Conservation (phyloP, 2,888 invertebrate genomes). For the Drosophila demipolita region DNA sequence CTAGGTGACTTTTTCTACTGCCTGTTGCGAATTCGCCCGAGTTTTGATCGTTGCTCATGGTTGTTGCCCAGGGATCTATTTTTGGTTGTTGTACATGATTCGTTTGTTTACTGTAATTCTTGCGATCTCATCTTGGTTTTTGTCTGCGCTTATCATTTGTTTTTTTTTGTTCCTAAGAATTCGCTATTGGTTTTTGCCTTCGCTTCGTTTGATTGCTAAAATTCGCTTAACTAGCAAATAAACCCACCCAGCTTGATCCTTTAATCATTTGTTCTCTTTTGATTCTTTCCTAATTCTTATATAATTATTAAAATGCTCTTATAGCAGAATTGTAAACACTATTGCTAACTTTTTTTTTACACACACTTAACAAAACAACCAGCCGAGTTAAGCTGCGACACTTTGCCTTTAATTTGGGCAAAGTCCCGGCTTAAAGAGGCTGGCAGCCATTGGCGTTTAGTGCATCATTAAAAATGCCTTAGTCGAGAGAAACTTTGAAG, state of each 20-base stretch:
- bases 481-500: conserved; percentile 61
- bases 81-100: too few species aligned
- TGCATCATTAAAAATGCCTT: conserved; percentile 73
- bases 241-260: not conserved
- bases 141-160: not conserved
- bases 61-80: not conserved
- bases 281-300: too few species aligned
- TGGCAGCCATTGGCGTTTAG: conserved; percentile 47
- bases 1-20: too few species aligned
- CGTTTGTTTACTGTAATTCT: too few species aligned
- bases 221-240: not conserved
- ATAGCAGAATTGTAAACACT: not conserved
- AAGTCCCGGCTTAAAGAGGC: conserved; percentile 36
- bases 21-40: not conserved
- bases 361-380: not conserved
- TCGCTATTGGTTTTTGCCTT: not conserved
- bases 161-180: not conserved
- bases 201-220: not conserved
- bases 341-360: not conserved
- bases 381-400: conserved; percentile 10
- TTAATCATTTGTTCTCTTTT: not conserved
- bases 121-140: not conserved
- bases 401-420: conserved; percentile 19
- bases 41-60: not conserved
- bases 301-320: not conserved